These are phyloP conservation scores for Heliconius hortense DNA, from an alignment of 2,888 invertebrate genomes.

Conservation along the genomic window DNA sequence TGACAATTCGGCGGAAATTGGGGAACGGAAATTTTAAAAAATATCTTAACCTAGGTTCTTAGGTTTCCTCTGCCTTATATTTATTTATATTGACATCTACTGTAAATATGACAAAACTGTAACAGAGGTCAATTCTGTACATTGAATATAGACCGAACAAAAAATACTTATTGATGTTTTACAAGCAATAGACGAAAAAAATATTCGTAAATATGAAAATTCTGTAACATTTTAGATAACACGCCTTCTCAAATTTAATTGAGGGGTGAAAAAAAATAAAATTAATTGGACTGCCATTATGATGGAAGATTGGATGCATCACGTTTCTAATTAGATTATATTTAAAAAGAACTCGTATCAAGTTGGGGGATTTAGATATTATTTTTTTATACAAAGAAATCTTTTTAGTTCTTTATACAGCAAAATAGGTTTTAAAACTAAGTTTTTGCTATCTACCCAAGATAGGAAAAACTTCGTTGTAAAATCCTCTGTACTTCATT, in stretches of 20 bases:
- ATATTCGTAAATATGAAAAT: slow-evolving; percentile 58
- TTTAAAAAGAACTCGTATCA: slow-evolving; percentile 31
- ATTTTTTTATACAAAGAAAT: background rate
- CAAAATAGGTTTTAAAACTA: no score
- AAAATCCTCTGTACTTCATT: background rate
- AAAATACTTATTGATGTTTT: no score
- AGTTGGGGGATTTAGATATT: slow-evolving; percentile 8
- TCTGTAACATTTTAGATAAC: slow-evolving; percentile 62
- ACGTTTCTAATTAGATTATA: slow-evolving; percentile 51
- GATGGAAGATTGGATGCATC: slow-evolving; percentile 47
- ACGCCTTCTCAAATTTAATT: slow-evolving; percentile 60
- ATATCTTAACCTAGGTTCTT: no score
- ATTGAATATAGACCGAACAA: no score
- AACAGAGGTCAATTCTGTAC: no score
- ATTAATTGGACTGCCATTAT: slow-evolving; percentile 58
- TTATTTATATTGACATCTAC: no score
- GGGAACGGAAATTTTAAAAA: no score
- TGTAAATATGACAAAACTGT: no score
- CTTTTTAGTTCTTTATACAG: background rate
- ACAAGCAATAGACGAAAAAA: background rate
- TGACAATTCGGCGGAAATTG: no score
- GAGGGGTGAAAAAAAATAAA: slow-evolving; percentile 62
- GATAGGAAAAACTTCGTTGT: background rate
- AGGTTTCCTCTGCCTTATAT: no score
- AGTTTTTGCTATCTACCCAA: no score